These are phyloP conservation scores for Euura saliciscinereae DNA, from an alignment of 1,140 invertebrate species.

Conservation along the genomic window DNA sequence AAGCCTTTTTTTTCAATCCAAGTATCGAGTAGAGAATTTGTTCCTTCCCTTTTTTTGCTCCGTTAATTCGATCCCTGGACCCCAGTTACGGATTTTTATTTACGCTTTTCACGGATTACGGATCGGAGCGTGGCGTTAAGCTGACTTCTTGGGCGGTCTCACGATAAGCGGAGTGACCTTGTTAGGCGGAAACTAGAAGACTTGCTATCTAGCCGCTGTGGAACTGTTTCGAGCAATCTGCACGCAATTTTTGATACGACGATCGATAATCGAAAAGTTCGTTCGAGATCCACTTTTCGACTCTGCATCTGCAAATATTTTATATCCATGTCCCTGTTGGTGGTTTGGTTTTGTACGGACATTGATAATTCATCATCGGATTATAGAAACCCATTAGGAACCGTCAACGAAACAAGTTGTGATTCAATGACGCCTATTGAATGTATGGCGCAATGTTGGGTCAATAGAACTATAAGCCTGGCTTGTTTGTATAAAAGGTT, in stretches of 20 bases:
- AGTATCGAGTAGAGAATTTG: too few species aligned
- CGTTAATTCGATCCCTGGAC: background rate
- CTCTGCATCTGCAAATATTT: too few species aligned
- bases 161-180: background rate
- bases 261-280: too few species aligned
- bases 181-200: background rate
- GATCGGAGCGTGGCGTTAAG: background rate
- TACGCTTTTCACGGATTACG: background rate
- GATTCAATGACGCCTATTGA: background rate
- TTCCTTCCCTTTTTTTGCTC: background rate
- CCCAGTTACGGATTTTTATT: background rate
- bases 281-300: too few species aligned
- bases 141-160: background rate
- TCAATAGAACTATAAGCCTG: background rate
- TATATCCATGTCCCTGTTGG: too few species aligned
- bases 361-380: background rate
- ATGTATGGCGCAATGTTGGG: background rate
- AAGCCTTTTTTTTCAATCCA: too few species aligned
- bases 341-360: background rate
- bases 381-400: background rate
- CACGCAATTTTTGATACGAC: too few species aligned
- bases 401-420: background rate
- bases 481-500: background rate
- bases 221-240: too few species aligned
- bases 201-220: background rate